Evolutionary conservation across 2,113 vertebrate species (phyloP), one percentile per base, ranked within the genome.

Genomic region (Prochilodus magdalenae): DNA sequence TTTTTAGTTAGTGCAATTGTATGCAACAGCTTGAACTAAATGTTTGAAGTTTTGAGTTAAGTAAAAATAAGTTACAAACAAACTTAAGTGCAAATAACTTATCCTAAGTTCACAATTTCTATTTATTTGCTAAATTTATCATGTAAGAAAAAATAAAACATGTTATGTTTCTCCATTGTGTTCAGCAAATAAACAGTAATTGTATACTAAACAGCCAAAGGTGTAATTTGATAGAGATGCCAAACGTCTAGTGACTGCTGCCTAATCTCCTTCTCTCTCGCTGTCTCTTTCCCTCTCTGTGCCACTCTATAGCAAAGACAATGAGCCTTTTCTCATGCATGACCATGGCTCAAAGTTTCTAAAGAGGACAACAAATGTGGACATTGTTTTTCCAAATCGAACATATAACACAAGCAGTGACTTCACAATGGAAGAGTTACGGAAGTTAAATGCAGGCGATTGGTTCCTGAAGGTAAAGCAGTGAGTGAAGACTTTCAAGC

Each of bases 391-490:
- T 80, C 91, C 91, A 0, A 33, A 85, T 30, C 78, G 73, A 27
- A 51, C 79, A 18, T 51, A 89, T 1, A 59, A 66, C 51, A 72
- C 77, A 1, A 93, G 94, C 91, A 84, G 74, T 0, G 44, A 94
- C 82, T 91, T 97, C 83, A 96, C 93, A 63, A 96, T 94, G 94
- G 3, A 84, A 0, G 92, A 97, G 29, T 88, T 98, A 40, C 67
- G 89, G 88, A 89, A 44, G 44, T 88, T 99, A 74, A 95, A 97
- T 65, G 96, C 97, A 6, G 97, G 97, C n/a, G 81, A 94, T 83
- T 98, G 97, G 95, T 99, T 98, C 87, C 24, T 96, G n/a, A 79
- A 96, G 95, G 98, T 99, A 86, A 96, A 93, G 33, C 22, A 55
- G 12, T 5, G n/a, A n/a, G n/a, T 4, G 15, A 24, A 11, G 53